Percentiles rank a stretch among this genome's conserved stretches.
Conservation (phyloP, 2,113 vertebrate genomes). For the Oophaga pumilio region DNA sequence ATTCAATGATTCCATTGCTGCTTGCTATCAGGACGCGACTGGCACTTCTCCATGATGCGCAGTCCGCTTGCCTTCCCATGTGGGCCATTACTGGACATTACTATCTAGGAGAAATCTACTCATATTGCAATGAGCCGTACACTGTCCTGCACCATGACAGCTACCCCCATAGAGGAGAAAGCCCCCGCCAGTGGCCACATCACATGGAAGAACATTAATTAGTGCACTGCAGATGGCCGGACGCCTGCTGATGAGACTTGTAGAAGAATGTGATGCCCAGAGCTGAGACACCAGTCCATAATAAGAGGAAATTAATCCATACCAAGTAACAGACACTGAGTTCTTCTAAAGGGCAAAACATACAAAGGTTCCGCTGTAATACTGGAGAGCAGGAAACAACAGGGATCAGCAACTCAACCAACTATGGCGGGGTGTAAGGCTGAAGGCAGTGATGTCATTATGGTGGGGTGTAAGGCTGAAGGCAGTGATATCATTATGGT, state of each 20-base stretch:
- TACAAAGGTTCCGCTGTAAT: too few relatives aligned
- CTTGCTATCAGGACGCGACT: not conserved
- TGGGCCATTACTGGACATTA: constrained; percentile 12
- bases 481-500: too few relatives aligned
- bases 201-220: constrained; percentile 9
- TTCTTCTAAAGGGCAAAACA: too few relatives aligned
- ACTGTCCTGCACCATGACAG: not conserved
- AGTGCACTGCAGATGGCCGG: not conserved
- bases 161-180: not conserved
- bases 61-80: not conserved
- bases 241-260: not conserved
- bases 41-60: not conserved
- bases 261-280: not conserved
- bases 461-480: too few relatives aligned
- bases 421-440: too few relatives aligned
- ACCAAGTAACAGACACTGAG: too few relatives aligned
- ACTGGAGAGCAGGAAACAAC: not conserved
- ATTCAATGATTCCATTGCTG: not conserved
- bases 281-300: not conserved
- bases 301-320: too few relatives aligned
- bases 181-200: not conserved
- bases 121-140: not conserved
- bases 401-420: too few relatives aligned
- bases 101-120: not conserved
- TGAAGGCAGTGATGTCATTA: too few relatives aligned